A percentile compares a stretch with the other conserved stretches of the same genome.
Conservation (phyloP, 2,888 invertebrate genomes). For the Mechanitis mazaeus region DNA sequence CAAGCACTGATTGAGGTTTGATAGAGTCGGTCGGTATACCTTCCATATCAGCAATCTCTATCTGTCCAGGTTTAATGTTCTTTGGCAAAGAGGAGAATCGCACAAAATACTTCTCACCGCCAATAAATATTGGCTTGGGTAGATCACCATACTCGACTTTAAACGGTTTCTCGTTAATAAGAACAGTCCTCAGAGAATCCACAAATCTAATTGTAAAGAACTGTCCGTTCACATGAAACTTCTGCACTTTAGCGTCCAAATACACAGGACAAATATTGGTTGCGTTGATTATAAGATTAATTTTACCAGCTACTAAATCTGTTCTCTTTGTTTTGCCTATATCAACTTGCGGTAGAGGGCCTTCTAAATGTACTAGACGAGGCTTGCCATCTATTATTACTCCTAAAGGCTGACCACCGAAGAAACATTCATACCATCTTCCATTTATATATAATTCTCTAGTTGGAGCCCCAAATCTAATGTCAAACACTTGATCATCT, state of each 20-base stretch:
- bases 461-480: constrained; percentile 94
- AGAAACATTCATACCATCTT: constrained; percentile 93
- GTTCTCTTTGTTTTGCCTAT: constrained; percentile 86
- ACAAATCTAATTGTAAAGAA: constrained; percentile 87
- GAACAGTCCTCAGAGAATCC: constrained; percentile 84
- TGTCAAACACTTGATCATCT: constrained; percentile 83
- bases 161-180: constrained; percentile 87
- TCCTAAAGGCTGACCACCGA: constrained; percentile 90
- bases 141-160: constrained; percentile 89
- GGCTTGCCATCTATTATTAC: constrained; percentile 87
- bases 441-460: constrained; percentile 94
- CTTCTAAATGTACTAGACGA: constrained; percentile 88
- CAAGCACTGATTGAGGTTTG: constrained; percentile 3
- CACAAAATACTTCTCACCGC: constrained; percentile 86
- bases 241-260: constrained; percentile 89
- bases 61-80: constrained; percentile 82
- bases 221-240: constrained; percentile 83
- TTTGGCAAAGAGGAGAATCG: constrained; percentile 87
- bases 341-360: constrained; percentile 95
- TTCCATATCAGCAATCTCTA: constrained; percentile 84
- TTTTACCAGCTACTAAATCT: constrained; percentile 90
- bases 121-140: constrained; percentile 85
- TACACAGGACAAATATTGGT: constrained; percentile 87
- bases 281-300: constrained; percentile 89
- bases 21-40: constrained; percentile 52